Base-by-base conservation (phyloP, 2,113 vertebrate genomes). In the Trogon melanurus region DNA sequence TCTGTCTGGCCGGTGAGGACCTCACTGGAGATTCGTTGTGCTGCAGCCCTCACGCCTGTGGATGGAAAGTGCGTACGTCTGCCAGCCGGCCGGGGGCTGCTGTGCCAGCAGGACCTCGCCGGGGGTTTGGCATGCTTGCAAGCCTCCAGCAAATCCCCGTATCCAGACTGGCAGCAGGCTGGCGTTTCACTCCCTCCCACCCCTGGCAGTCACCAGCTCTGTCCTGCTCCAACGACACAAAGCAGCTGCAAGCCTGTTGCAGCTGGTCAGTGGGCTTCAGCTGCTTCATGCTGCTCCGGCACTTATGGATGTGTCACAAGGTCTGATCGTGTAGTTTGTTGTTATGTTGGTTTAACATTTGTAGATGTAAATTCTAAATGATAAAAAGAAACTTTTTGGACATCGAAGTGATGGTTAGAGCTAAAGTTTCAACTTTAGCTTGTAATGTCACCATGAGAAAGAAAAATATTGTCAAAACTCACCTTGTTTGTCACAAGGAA, bases 51-150 rank as follows among this genome's bases (percentile, higher is more conserved):
- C 66, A 22, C 1, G 9, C 51, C 53, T 9, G 23, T 9, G 47
- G 47, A 38, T 1, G 1, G 72, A 47, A 66, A 29, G 57, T 54
- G 29, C 2, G 0, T 29, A 14, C 10, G 4, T 32, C 60, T 67
- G 41, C 79, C 73, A 44, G 65, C 22, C 61, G 73, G 21, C 50
- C 2, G 1, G 54, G 53, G 29, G 73, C 79, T 61, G 79, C 12
- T 12, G 27, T 60, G 73, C 48, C 45, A 88, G n/a, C 3, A 0
- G 20, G 45, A 23, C 29, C 34, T 30, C 1, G 0, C 5, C 0
- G 1, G 58, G 53, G 47, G 23, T 66, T 60, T 54, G 65, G 21
- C 32, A 38, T 72, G n/a, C 60, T 53, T 45, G 14, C 67, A 79
- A 74, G 30, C 34, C 41, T 74, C 72, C 85, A 51, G 80, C n/a